Evolutionary conservation across 1,140 invertebrate genomes (phyloP).

Genomic region (Zaprionus camerounensis): DNA sequence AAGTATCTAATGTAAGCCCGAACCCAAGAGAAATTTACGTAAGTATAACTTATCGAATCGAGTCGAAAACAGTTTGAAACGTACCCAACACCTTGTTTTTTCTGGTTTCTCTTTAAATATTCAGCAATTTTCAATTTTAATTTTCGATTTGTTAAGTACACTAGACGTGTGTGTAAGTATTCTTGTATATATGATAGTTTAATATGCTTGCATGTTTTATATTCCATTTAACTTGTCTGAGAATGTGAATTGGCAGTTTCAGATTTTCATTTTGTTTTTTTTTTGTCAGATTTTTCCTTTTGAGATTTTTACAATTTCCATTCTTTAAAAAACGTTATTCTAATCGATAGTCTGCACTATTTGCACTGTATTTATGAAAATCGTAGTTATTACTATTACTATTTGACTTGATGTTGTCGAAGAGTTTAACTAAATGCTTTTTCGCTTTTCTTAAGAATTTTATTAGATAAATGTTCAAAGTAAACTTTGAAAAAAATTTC

Average conservation of each 20-base stretch:
- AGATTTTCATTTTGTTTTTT: conserved; percentile 47
- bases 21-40: conserved; percentile 6
- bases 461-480: conserved; percentile 52
- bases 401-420: conserved; percentile 28
- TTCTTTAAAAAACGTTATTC: conserved; percentile 61
- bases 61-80: conserved; percentile 9
- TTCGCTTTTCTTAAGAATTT: conserved; percentile 49
- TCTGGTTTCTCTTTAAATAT: conserved; percentile 60
- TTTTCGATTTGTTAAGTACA: conserved; percentile 25
- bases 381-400: conserved; percentile 36
- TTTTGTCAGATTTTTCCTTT: conserved; percentile 6
- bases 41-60: conserved; percentile 1
- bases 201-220: conserved; percentile 50
- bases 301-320: conserved; percentile 54
- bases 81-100: conserved; percentile 11
- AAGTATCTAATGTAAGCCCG: conserved; percentile 1
- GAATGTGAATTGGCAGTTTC: conserved; percentile 80
- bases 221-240: conserved; percentile 57
- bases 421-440: conserved; percentile 58
- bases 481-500: conserved; percentile 66
- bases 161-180: conserved; percentile 36
- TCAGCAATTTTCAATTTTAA: conserved; percentile 66
- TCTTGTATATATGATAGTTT: conserved; percentile 32
- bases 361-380: conserved; percentile 24
- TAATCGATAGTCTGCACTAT: conserved; percentile 68